Percentiles rank a stretch among this genome's conserved stretches.
Conservation (phyloP, 2,113 vertebrate genomes). For the Oryzias woworae region DNA sequence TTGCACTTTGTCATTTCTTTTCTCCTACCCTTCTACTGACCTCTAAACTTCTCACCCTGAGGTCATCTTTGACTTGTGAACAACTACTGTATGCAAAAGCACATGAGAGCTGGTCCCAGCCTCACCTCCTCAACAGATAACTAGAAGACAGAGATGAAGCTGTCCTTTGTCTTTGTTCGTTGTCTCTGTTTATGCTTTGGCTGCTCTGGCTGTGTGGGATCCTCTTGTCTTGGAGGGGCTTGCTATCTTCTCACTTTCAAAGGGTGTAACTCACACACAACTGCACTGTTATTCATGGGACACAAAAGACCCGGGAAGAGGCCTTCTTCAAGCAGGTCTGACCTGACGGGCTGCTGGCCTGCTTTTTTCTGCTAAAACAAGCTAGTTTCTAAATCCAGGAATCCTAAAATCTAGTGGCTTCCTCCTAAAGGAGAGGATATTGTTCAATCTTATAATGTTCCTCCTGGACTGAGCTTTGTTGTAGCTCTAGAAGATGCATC, state of each 20-base stretch:
- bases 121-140: conserved; percentile 39
- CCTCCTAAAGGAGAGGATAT: too few relatives aligned
- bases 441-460: too few relatives aligned
- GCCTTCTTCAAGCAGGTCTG: conserved; percentile 12
- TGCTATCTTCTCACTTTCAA: conserved; percentile 15
- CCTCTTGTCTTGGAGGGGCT: background rate
- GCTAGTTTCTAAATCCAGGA: too few relatives aligned
- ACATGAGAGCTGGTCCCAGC: conserved; percentile 32
- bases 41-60: conserved; percentile 65
- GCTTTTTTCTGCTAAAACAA: too few relatives aligned
- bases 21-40: conserved; percentile 46
- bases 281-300: conserved; percentile 3
- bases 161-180: background rate
- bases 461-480: too few relatives aligned
- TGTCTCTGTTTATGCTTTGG: background rate
- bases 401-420: too few relatives aligned
- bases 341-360: too few relatives aligned
- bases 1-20: conserved; percentile 47
- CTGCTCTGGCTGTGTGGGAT: conserved; percentile 10
- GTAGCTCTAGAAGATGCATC: too few relatives aligned
- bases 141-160: conserved; percentile 1
- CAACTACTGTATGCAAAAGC: conserved; percentile 35
- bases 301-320: conserved; percentile 7
- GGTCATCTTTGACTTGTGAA: conserved; percentile 46
- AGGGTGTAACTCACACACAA: conserved; percentile 2